Percentiles rank a stretch among this genome's conserved stretches.
Evolutionary conservation across 2,113 vertebrate species (phyloP).

Genomic region (Sinocyclocheilus maitianheensis): DNA sequence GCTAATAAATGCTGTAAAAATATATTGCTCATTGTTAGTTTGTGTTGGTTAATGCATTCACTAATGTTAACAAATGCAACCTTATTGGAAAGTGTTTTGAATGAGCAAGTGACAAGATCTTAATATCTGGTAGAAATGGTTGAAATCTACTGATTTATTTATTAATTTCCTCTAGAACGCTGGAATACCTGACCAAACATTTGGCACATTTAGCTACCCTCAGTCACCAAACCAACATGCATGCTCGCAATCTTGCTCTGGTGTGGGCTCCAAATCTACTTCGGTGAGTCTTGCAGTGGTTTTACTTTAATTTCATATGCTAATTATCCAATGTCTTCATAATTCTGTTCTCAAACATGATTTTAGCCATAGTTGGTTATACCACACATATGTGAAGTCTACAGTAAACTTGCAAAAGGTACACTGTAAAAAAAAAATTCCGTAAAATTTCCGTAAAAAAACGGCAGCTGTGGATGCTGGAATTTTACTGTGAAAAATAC

Average conservation of each 20-base stretch:
- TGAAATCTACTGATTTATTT: too few species aligned
- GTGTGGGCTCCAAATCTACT: conserved; percentile 98
- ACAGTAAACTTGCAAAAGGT: neutral
- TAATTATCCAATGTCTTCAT: neutral
- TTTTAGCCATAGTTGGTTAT: neutral
- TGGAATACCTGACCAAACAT: conserved; percentile 95
- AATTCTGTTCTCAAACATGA: neutral
- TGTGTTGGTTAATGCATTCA: too few species aligned
- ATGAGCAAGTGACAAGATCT: too few species aligned
- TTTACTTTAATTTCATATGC: neutral
- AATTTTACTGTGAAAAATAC: too few species aligned
- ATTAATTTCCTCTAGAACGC: conserved; percentile 77
- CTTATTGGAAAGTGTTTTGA: too few species aligned
- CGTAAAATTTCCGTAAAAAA: too few species aligned
- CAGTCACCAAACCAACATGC: conserved; percentile 95
- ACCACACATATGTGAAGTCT: neutral
- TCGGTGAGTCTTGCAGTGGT: conserved; percentile 74
- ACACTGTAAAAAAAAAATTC: too few species aligned
- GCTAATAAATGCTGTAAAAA: too few species aligned
- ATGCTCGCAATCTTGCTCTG: conserved; percentile 92
- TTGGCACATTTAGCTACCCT: conserved; percentile 90
- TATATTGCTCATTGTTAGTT: too few species aligned
- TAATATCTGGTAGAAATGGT: too few species aligned
- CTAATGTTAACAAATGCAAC: too few species aligned
- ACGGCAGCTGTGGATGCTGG: too few species aligned